Conservation (phyloP, 2,113 vertebrate genomes). For the Cettia cetti region DNA sequence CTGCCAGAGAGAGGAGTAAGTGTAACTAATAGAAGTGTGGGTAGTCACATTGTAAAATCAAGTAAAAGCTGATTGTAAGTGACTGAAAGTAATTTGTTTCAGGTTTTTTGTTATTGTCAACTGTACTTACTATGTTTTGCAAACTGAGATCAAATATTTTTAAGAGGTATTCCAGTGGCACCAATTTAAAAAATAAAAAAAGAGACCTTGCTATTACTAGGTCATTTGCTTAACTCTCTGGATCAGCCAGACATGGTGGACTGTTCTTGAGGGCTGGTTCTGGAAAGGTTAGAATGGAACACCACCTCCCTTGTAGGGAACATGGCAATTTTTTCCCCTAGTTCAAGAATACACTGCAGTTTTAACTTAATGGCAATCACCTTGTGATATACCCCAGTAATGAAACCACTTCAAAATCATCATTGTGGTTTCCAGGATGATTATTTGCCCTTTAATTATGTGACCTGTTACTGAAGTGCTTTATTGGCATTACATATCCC, state of each 20-base stretch:
- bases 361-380: neutral
- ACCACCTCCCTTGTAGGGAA: neutral
- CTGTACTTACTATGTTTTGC: neutral
- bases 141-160: neutral
- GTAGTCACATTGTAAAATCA: neutral
- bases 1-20: neutral
- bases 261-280: neutral
- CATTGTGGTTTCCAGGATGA: neutral
- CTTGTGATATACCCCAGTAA: neutral
- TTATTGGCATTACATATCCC: neutral
- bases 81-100: neutral
- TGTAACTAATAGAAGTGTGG: neutral
- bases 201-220: neutral
- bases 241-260: neutral
- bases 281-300: neutral
- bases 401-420: neutral
- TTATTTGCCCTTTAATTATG: neutral
- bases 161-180: neutral
- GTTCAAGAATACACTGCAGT: neutral
- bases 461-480: neutral
- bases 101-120: accelerated
- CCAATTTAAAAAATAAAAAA: neutral
- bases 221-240: neutral
- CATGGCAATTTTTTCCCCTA: neutral
- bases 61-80: neutral